Evolutionary conservation across 2,113 vertebrate species (phyloP), one percentile per base, ranked within the genome.

Genomic region (Aegotheles bennettii): DNA sequence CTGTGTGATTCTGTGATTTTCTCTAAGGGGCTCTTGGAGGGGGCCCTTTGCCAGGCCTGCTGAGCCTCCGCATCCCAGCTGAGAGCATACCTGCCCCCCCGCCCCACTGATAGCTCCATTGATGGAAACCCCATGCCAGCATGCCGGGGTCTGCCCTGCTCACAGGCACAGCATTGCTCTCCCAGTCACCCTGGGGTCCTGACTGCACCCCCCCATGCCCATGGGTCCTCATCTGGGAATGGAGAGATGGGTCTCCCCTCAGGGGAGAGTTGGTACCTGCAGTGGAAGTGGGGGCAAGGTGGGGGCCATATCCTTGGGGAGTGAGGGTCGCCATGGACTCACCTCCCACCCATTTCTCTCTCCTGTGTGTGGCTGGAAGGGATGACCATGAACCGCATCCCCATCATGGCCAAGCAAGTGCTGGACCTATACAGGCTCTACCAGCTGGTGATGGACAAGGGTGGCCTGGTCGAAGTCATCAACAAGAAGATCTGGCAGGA

Each of bases 331-430:
- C 7, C 4, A 0, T 76, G 47, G 25, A 29, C 50, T 67, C 17
- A 64, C 16, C 33, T 20, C 12, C 10, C n/a, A 35, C 15, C 23
- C 53, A 67, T 75, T 43, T 48, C 36, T 77, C 24, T 93, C 24
- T 47, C 51, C 94, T 94, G 18, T 97, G 75, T 94, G 69, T 54
- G 89, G 90, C 96, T 14, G 96, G 85, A 98, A 99, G 99, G 99
- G 94, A 99, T 99, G 6, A 99, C 99, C 4, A 99, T 99, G 98
- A 99, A 99, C 98, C 99, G 99, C 87, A 99, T 99, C 97, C 99
- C 99, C 96, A 99, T 99, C 98, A 99, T 99, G 99, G 99, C 99
- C 94, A 99, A 99, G 98, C 99, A 99, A 97, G 99, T 99, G 96
- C 97, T 99, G 98, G 99, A 99, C 95, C 98, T 99, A 92, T 99